Conservation (phyloP, 2,113 vertebrate genomes). For the Amphilophus citrinellus region DNA sequence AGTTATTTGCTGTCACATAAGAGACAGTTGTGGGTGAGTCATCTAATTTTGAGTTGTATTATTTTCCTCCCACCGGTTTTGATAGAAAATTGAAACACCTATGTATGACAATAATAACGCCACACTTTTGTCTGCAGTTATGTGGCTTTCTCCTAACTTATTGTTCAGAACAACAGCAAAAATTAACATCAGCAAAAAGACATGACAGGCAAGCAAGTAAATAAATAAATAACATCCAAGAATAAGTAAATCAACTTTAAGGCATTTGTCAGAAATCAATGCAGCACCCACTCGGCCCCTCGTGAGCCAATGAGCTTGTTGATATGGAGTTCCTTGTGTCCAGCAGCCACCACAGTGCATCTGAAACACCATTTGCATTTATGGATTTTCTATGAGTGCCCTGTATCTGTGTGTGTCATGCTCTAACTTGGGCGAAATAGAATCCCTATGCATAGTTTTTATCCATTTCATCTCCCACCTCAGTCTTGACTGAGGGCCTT, state of each 20-base stretch:
- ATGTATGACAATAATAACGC: background rate
- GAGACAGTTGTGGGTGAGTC: background rate
- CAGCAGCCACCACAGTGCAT: slow-evolving; percentile 57
- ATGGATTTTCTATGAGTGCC: slow-evolving; percentile 68
- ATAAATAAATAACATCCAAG: slow-evolving; percentile 3
- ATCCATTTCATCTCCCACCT: slow-evolving; percentile 63
- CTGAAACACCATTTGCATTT: slow-evolving; percentile 73
- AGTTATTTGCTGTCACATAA: slow-evolving; percentile 9
- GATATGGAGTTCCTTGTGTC: slow-evolving; percentile 66
- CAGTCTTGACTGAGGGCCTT: slow-evolving; percentile 48
- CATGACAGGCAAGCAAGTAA: background rate
- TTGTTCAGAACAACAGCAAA: slow-evolving; percentile 16
- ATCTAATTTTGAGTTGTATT: background rate
- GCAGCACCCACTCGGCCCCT: slow-evolving; percentile 46
- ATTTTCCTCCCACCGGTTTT: background rate
- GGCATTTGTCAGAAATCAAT: slow-evolving; percentile 63
- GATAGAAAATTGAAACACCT: slow-evolving; percentile 12
- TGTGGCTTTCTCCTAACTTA: background rate
- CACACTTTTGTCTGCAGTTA: background rate
- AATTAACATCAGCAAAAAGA: slow-evolving; percentile 40
- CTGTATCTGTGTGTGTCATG: slow-evolving; percentile 54
- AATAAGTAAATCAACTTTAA: slow-evolving; percentile 63
- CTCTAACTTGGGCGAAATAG: slow-evolving; percentile 54
- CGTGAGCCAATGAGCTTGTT: slow-evolving; percentile 52
- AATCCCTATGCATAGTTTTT: slow-evolving; percentile 69